Base-by-base conservation (phyloP, 2,113 vertebrate genomes). In the Myiopsitta monachus region DNA sequence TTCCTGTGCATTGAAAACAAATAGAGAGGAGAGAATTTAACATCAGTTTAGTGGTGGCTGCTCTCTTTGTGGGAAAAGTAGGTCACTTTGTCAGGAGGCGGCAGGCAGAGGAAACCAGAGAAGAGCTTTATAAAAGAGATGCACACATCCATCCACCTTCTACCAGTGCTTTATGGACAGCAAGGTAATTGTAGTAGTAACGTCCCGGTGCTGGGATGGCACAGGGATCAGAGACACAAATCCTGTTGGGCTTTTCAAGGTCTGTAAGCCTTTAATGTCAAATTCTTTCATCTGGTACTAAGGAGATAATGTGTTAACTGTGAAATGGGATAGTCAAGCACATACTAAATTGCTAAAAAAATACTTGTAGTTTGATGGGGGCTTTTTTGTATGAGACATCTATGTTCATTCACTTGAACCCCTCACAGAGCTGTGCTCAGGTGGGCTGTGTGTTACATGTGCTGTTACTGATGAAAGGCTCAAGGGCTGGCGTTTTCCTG, bases 321-420 rank as follows among this genome's bases (percentile, higher is more conserved):
- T 69, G 36, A 38, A 31, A 66, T n/a, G 18, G 51, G 38, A 19
- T 2, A 38, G 19, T 55, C 28, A 18, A 47, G 36, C 55, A 38
- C 33, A n/a, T 10, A 4, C 2, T 26, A 33, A 69, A 62, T 6
- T 85, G 92, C 46, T 79, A 22, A 54, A 46, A 46, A 49, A 26
- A 11, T 23, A 27, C 14, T 62, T 78, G 47, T 16, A 41, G 17
- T 43, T 66, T 49, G 9, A 7, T 54, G 24, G 8, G 9, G 2
- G 6, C 1, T 8, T 43, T n/a, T 43, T 69, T 21, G 8, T 7
- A 4, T 3, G 30, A 46, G 39, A 54, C 0, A 0, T 43, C 43
- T 31, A 1, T 4, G 1, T 26, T 55, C 3, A 16, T 27, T 18
- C 59, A 39, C 24, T 31, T 16, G 12, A 26, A 16, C 3, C 3